A percentile compares a stretch with the other conserved stretches of the same genome.
These are phyloP conservation scores for Pollenia amentaria DNA, from an alignment of 2,888 invertebrate genomes.

Conservation along the genomic window DNA sequence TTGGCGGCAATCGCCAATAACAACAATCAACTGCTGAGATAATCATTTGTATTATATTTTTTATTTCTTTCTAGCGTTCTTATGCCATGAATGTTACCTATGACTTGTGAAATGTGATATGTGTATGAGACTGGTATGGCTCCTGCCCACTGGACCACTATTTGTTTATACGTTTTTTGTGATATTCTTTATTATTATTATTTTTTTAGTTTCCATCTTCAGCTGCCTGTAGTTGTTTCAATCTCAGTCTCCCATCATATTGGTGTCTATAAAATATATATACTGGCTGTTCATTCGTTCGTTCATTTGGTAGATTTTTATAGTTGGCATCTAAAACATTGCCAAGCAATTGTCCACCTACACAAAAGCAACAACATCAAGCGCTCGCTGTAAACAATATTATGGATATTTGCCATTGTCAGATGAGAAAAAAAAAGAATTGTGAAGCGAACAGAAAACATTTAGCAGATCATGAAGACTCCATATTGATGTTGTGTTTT, in stretches of 20 bases:
- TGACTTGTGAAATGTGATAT: conserved; percentile 72
- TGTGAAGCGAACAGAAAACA: conserved; percentile 30
- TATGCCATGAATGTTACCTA: conserved; percentile 72
- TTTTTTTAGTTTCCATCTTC: conserved; percentile 46
- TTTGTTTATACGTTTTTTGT: conserved; percentile 50
- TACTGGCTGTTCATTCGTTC: conserved; percentile 53
- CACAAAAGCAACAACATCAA: conserved; percentile 59
- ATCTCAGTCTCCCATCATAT: conserved; percentile 24
- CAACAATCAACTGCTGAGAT: conserved; percentile 70
- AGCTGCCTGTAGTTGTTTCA: conserved; percentile 53
- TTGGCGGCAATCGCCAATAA: conserved; percentile 71
- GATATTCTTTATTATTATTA: background rate
- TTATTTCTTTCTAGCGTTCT: conserved; percentile 36
- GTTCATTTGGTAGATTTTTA: conserved; percentile 8
- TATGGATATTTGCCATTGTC: conserved; percentile 68
- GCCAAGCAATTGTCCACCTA: conserved; percentile 71
- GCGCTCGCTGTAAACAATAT: conserved; percentile 58
- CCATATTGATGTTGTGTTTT: conserved; percentile 51
- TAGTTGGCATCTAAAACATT: conserved; percentile 64
- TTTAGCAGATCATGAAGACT: conserved; percentile 66
- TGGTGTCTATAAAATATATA: conserved; percentile 54
- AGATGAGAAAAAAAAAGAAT: conserved; percentile 30
- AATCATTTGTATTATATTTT: conserved; percentile 67
- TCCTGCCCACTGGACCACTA: conserved; percentile 65
- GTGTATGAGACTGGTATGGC: conserved; percentile 54